Conservation (phyloP, 2,888 invertebrate genomes). For the Tricholauxania praeusta region DNA sequence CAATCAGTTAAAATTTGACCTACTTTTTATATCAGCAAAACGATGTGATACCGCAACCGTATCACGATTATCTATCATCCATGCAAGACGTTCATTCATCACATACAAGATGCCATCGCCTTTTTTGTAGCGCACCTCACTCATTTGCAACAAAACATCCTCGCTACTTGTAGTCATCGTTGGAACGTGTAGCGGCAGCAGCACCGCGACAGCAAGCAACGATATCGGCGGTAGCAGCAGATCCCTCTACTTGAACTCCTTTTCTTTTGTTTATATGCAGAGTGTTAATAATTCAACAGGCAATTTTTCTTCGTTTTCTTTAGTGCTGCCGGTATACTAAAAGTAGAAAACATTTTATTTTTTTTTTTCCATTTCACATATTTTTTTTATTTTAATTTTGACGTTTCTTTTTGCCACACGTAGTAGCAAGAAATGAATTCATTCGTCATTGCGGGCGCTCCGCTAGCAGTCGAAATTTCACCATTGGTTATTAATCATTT, state of each 20-base stretch:
- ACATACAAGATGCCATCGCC: constrained; percentile 94
- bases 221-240: no score
- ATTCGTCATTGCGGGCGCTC: constrained; percentile 4
- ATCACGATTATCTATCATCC: constrained; percentile 94
- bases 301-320: not conserved
- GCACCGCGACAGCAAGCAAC: not conserved
- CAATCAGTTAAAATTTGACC: constrained; percentile 48
- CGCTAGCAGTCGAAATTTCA: not conserved
- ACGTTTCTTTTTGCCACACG: not conserved
- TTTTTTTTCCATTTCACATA: not conserved
- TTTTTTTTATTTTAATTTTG: not conserved
- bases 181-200: not conserved
- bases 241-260: not conserved
- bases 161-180: constrained; percentile 90
- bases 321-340: constrained; percentile 6
- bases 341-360: not conserved
- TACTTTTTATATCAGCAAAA: constrained; percentile 96
- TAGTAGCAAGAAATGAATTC: not conserved
- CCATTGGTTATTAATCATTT: no score
- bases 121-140: constrained; percentile 94
- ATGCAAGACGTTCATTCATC: constrained; percentile 95
- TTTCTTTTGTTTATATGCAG: not conserved
- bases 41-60: constrained; percentile 93
- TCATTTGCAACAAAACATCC: constrained; percentile 93
- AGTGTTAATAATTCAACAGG: constrained; percentile 14